A percentile compares a stretch with the other conserved stretches of the same genome.
phyloP scores from a whole-genome alignment of 1,140 invertebrate genomes.

The Hetaerina americana region DNA sequence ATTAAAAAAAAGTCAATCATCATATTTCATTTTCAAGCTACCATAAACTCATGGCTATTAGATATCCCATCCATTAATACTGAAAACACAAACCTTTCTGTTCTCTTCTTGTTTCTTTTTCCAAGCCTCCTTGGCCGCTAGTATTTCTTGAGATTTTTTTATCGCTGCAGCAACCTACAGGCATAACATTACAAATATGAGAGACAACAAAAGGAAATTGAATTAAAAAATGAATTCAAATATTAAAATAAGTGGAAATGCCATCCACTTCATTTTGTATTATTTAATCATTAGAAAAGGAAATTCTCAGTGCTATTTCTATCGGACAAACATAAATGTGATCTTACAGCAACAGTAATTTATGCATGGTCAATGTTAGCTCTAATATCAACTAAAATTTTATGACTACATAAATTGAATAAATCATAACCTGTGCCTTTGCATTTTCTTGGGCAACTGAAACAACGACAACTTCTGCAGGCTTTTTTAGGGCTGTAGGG shows the following conservation, averaged over 20 bases:
- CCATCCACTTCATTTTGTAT: no score
- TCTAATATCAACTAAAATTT: not conserved
- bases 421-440: conserved; percentile 17
- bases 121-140: conserved; percentile 43
- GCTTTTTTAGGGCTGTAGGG: conserved; percentile 26
- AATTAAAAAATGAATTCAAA: no score
- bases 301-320: no score
- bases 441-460: conserved; percentile 11
- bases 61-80: not conserved
- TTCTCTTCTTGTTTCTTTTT: conserved; percentile 53
- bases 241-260: no score
- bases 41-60: no score
- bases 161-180: conserved; percentile 40
- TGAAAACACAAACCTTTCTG: conserved; percentile 25
- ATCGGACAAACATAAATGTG: no score
- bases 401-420: not conserved
- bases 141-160: conserved; percentile 45
- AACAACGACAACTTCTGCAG: conserved; percentile 13
- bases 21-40: not conserved
- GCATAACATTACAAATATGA: no score
- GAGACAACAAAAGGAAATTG: no score
- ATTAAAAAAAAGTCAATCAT: conserved; percentile 11
- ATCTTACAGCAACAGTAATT: no score
- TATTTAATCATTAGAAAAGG: no score
- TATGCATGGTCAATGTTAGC: not conserved